Evolutionary conservation across 37 sponge, comb jelly and placozoan species (phyloP).

Genomic region (Hexactinellida sp.): DNA sequence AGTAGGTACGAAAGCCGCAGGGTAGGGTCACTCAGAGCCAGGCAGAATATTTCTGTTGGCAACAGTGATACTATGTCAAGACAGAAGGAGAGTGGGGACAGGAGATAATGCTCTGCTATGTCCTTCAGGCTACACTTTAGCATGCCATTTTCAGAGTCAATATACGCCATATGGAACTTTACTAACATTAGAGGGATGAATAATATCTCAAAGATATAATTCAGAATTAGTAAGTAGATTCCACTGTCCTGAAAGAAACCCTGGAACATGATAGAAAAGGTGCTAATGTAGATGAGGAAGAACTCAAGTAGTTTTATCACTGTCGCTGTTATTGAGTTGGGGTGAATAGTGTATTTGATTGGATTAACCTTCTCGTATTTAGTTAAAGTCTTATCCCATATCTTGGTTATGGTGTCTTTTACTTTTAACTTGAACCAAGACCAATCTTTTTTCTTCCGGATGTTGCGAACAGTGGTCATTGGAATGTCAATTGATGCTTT

Average conservation of each 20-base stretch:
- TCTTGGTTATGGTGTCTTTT: background rate
- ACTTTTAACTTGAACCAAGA: background rate
- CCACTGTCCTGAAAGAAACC: constrained; percentile 33
- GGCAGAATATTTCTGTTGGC: constrained; percentile 42
- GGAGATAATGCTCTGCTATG: constrained; percentile 43
- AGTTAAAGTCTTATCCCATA: background rate
- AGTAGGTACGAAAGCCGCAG: constrained; percentile 21
- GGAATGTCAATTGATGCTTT: too few relatives aligned
- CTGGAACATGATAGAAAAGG: constrained; percentile 49
- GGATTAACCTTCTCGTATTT: background rate
- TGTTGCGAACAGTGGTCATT: background rate
- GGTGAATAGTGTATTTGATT: constrained; percentile 15
- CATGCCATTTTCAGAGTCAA: constrained; percentile 22
- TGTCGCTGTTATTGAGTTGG: background rate
- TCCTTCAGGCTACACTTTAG: constrained; percentile 26
- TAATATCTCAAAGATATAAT: constrained; percentile 45
- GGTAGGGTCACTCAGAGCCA: constrained; percentile 22
- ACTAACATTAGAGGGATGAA: constrained; percentile 44
- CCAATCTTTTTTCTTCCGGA: background rate
- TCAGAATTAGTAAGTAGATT: constrained; percentile 24
- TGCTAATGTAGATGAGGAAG: constrained; percentile 36
- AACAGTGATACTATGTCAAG: constrained; percentile 32
- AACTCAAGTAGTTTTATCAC: constrained; percentile 24
- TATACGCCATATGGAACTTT: constrained; percentile 49
- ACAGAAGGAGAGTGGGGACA: constrained; percentile 26